Evolutionary conservation across 2,888 invertebrate species (phyloP).

Genomic region (Noctua janthina): DNA sequence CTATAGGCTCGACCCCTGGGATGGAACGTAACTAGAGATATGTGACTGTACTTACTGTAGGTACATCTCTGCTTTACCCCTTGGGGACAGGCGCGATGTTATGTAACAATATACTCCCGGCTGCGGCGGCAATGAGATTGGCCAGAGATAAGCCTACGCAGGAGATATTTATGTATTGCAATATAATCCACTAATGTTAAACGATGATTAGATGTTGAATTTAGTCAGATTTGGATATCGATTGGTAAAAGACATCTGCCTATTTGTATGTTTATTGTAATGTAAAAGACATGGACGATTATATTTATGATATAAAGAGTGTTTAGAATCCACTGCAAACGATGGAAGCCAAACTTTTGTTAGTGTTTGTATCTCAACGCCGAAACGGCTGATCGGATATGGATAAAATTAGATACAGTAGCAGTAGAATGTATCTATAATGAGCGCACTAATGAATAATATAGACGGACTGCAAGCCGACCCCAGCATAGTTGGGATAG

Average conservation of each 20-base stretch:
- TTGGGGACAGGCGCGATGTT: background rate
- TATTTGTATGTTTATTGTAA: slow-evolving; percentile 34
- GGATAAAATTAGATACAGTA: slow-evolving; percentile 29
- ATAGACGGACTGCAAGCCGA: background rate
- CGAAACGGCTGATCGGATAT: slow-evolving; percentile 4
- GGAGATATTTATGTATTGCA: slow-evolving; percentile 23
- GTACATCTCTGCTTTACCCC: background rate
- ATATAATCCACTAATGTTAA: slow-evolving; percentile 54
- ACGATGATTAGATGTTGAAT: slow-evolving; percentile 37
- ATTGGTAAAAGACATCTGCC: slow-evolving; percentile 40
- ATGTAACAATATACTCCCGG: background rate
- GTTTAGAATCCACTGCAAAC: slow-evolving; percentile 57
- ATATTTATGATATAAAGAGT: slow-evolving; percentile 24
- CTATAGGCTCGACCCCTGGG: background rate
- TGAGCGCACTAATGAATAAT: background rate
- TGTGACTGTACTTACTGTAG: background rate
- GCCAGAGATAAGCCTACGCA: background rate
- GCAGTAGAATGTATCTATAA: background rate
- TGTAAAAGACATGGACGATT: slow-evolving; percentile 49
- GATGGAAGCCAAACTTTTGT: slow-evolving; percentile 16
- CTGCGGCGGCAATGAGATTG: background rate
- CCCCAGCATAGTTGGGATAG: background rate
- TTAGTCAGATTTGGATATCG: slow-evolving; percentile 30
- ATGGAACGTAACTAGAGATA: background rate
- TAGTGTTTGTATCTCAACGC: slow-evolving; percentile 8